Base-by-base conservation (phyloP, 2,797 vertebrate genomes). In the Neosilurus hyrtlii region DNA sequence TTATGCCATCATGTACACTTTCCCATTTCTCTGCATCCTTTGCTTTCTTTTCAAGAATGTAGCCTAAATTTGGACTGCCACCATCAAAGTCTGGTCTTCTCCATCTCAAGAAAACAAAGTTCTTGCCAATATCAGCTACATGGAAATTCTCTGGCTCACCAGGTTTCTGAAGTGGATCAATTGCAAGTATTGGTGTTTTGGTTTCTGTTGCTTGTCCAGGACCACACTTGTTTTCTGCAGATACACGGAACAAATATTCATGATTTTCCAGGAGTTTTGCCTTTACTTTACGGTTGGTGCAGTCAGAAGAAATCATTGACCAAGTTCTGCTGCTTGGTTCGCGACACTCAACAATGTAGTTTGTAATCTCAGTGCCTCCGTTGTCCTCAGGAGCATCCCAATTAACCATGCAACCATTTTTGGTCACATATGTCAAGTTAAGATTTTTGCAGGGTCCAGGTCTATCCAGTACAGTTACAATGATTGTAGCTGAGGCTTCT, bases 321-420 rank as follows among this genome's bases (percentile, higher is more conserved):
- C 98, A 99, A 82, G 95, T 92, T 88, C 95, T 96, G 89, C 97
- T 91, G 88, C 93, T 99, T 56, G 98, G 98, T 54, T 99, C 96
- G 81, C 98, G 96, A 85, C 95, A 97, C 89, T 99, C 98, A 83
- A 99, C 98, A 72, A 99, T 98, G 88, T 99, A 99, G 92, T 98
- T 98, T 86, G 97, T 99, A 90, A 99, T 99, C 93, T 99, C 98
- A 9, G 96, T 96, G 85, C 98, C 98, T 83, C 98, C 98, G 0
- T 99, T 99, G 92, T 99, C 98, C 72, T 93, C 90, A 65, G 98
- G 98, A 73, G 96, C 94, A 84, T 99, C 98, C 96, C 97, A 99
- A 89, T 96, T 93, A 43, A 99, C 89, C 93, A 99, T 96, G 86
- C 98, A 99, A 24, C 97, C 96, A 79, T 96, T 95, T 90, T 94